These are phyloP conservation scores for Aviceda subcristata DNA, from an alignment of 2,113 vertebrate genomes.

Conservation along the genomic window DNA sequence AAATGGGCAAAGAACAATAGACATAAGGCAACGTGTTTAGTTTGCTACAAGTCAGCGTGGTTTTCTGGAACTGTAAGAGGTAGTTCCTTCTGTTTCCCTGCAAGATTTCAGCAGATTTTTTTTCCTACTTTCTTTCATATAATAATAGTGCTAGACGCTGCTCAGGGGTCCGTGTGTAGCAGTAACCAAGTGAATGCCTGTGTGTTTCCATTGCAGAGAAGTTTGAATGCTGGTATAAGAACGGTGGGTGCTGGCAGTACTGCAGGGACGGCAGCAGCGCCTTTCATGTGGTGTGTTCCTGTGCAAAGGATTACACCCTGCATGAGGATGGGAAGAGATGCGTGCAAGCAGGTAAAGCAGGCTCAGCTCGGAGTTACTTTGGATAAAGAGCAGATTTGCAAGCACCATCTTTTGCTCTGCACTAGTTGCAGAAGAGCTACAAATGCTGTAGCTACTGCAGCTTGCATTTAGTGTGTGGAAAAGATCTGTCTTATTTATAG, in stretches of 20 bases:
- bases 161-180: rapidly evolving
- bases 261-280: conserved; percentile 56
- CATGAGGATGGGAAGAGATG: conserved; percentile 64
- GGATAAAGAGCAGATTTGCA: background rate
- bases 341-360: conserved; percentile 45
- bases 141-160: rapidly evolving
- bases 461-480: background rate
- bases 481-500: background rate
- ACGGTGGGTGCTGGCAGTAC: conserved; percentile 78
- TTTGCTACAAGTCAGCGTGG: background rate
- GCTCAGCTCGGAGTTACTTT: too few relatives aligned
- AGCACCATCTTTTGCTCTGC: background rate
- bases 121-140: background rate
- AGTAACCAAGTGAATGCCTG: rapidly evolving
- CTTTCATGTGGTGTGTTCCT: conserved; percentile 55
- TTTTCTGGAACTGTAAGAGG: background rate
- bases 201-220: conserved; percentile 34
- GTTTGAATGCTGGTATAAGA: conserved; percentile 73
- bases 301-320: conserved; percentile 60
- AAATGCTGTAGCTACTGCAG: background rate
- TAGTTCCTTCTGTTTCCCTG: background rate
- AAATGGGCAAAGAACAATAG: background rate
- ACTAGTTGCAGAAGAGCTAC: background rate
- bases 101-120: background rate
- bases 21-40: too few relatives aligned